phyloP scores from a whole-genome alignment of 1,140 invertebrate genomes.

The Stenopsyche tienmushanensis region DNA sequence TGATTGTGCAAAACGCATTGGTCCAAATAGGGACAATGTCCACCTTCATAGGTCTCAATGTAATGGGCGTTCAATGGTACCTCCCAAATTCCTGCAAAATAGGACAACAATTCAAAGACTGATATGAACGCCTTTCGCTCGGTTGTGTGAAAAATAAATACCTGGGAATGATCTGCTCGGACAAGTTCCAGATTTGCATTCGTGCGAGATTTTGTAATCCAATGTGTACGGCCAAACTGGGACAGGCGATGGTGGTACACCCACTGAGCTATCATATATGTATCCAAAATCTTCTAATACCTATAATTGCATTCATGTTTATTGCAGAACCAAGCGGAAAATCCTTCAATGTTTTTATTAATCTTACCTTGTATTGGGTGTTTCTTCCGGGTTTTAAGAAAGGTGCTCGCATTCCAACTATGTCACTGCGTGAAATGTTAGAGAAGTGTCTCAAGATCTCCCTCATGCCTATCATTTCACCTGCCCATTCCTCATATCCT shows the following conservation, averaged over 20 bases:
- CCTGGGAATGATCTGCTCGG: slow-evolving; percentile 88
- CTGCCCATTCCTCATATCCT: slow-evolving; percentile 87
- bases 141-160: slow-evolving; percentile 46
- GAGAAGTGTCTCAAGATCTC: slow-evolving; percentile 82
- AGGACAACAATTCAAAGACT: too few relatives aligned
- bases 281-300: slow-evolving; percentile 88
- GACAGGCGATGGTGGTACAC: slow-evolving; percentile 75
- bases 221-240: slow-evolving; percentile 95
- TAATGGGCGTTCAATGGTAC: slow-evolving; percentile 91
- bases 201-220: slow-evolving; percentile 88
- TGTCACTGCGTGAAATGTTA: slow-evolving; percentile 77
- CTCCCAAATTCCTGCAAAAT: slow-evolving; percentile 81
- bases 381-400: slow-evolving; percentile 89
- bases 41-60: slow-evolving; percentile 84
- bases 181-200: slow-evolving; percentile 89
- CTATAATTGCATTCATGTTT: slow-evolving; percentile 48
- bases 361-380: slow-evolving; percentile 83
- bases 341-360: slow-evolving; percentile 1
- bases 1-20: slow-evolving; percentile 91
- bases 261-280: slow-evolving; percentile 89
- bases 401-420: slow-evolving; percentile 86
- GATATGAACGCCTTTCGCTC: neutral
- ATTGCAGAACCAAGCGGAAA: neutral
- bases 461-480: slow-evolving; percentile 92
- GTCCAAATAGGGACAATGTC: slow-evolving; percentile 89